Evolutionary conservation across 2,113 vertebrate species (phyloP).

Genomic region (Fukomys damarensis): DNA sequence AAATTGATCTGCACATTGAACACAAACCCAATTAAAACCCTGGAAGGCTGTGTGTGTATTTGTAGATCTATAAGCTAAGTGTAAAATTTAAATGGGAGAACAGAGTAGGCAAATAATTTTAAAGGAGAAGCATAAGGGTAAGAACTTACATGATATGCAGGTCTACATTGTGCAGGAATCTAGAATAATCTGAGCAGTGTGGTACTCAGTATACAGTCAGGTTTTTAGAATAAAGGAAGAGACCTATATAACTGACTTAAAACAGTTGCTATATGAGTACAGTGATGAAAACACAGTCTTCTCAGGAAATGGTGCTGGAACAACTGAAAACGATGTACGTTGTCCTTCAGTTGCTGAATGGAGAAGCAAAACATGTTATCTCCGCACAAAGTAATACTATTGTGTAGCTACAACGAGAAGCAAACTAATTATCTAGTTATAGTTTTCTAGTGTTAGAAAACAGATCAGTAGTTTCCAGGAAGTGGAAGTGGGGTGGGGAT

Average conservation of each 20-base stretch:
- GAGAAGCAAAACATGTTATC: neutral
- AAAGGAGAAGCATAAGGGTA: neutral
- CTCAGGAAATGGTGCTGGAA: neutral
- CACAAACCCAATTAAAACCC: neutral
- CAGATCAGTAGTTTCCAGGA: neutral
- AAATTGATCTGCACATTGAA: neutral
- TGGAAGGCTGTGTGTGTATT: neutral
- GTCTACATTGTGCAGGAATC: neutral
- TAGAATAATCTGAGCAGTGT: neutral
- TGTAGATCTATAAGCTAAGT: neutral
- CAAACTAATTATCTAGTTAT: neutral
- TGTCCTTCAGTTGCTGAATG: neutral
- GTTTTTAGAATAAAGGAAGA: neutral
- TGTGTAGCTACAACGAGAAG: neutral
- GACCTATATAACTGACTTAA: neutral
- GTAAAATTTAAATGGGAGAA: neutral
- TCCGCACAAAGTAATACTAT: no score
- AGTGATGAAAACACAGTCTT: neutral
- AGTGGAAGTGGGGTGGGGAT: neutral
- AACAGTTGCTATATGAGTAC: neutral
- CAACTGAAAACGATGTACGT: neutral
- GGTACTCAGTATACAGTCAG: neutral
- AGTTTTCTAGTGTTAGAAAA: neutral
- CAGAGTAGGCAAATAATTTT: neutral
- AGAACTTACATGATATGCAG: neutral